Evolutionary conservation across 2,888 invertebrate species (phyloP), one percentile per base, ranked within the genome.

Genomic region (Drosophila vallismaia): DNA sequence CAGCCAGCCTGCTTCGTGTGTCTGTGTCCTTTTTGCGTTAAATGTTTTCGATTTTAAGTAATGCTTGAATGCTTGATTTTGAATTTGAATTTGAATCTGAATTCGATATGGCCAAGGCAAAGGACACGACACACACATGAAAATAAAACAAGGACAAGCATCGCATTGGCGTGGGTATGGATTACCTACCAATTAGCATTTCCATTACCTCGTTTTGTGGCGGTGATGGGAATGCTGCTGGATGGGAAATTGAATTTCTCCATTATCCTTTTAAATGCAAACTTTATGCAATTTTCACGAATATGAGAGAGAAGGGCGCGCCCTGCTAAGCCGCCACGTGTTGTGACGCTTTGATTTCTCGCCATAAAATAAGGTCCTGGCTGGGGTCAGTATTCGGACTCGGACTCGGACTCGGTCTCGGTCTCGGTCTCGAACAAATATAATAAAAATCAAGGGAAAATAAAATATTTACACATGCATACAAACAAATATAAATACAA

Each of bases 401-500:
- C 19, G 19, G 1, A 19, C 19, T 19, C 19, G 19, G 19, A 19
- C n/a, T n/a, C n/a, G n/a, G n/a, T n/a, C n/a, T n/a, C n/a, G n/a
- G n/a, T n/a, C n/a, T n/a, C n/a, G n/a, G n/a, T n/a, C 50, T 54
- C 64, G 53, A 55, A 58, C 71, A 86, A 86, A 82, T 72, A 83
- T 86, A 77, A 86, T 82, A 86, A 82, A 82, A 82, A 80, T 83
- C 77, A 83, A 79, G 80, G 77, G 71, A 77, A 75, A 83, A 86
- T 86, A 70, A 80, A 83, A 82, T 82, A 86, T 86, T 86, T 86
- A 83, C 81, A 83, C 81, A 82, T 67, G 71, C 79, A 60, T 38
- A 69, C 81, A 84, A 76, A 73, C 71, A 81, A 82, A 84, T 74
- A 84, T 74, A 84, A 83, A 80, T 55, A 86, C 76, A 86, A 84